A percentile compares a stretch with the other conserved stretches of the same genome.
Conservation (phyloP, 2,797 vertebrate species). For the Crocodylus rhombifer region DNA sequence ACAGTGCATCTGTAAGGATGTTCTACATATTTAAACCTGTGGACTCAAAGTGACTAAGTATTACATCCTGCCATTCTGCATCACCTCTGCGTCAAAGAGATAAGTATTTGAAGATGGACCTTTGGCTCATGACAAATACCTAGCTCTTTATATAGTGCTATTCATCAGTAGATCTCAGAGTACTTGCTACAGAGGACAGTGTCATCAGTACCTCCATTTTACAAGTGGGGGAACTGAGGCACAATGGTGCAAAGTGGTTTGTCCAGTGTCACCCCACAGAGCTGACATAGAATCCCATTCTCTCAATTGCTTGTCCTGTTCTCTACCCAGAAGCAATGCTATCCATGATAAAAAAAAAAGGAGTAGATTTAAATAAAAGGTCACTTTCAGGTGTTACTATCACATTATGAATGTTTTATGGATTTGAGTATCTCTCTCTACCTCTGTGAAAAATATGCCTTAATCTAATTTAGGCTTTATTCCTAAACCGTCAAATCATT, state of each 20-base stretch:
- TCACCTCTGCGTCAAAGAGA: not conserved
- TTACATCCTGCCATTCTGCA: rapidly evolving
- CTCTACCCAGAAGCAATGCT: not conserved
- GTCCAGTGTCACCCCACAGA: too few species aligned
- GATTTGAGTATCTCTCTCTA: not conserved
- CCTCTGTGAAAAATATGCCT: not conserved
- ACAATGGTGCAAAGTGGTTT: too few species aligned
- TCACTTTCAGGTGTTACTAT: not conserved
- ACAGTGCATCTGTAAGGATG: too few species aligned
- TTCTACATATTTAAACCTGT: not conserved
- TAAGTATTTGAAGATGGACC: not conserved
- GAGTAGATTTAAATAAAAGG: not conserved
- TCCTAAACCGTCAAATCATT: not conserved
- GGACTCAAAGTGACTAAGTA: not conserved
- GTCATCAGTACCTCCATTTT: not conserved
- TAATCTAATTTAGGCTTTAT: not conserved
- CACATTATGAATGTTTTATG: not conserved
- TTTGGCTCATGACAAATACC: not conserved
- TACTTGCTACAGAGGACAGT: not conserved
- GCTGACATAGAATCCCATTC: not conserved
- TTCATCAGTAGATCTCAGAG: not conserved
- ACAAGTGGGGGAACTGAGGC: not conserved
- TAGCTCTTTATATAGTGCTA: not conserved
- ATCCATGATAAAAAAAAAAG: not conserved
- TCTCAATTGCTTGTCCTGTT: not conserved